Evolutionary conservation across 2,888 invertebrate species (phyloP).

Genomic region (Pachydiplax longipennis): DNA sequence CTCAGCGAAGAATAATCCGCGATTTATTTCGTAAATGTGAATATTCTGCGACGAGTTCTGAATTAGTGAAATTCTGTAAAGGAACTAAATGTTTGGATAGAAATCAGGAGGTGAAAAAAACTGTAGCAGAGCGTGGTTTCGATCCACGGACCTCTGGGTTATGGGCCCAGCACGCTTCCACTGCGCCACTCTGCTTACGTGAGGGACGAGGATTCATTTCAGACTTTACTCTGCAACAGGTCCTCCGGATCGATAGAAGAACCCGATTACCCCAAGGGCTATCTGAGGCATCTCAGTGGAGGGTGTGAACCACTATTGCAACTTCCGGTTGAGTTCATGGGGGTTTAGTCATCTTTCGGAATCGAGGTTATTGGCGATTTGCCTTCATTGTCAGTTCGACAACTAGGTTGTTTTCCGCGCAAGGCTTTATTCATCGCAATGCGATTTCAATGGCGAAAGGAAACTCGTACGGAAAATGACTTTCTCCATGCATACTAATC

Average conservation of each 20-base stretch:
- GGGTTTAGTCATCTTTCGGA: not conserved
- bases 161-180: not conserved
- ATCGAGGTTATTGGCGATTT: not conserved
- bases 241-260: not conserved
- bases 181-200: not conserved
- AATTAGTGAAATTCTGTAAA: too few species aligned
- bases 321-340: not conserved
- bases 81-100: too few species aligned
- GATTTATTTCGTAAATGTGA: too few species aligned
- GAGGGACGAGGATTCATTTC: not conserved
- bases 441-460: too few species aligned
- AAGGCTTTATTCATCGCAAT: too few species aligned
- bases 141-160: slow-evolving; percentile 1
- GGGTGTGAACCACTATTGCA: not conserved
- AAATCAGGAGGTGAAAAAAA: not conserved
- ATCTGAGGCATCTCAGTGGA: not conserved
- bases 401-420: not conserved
- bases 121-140: not conserved
- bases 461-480: too few species aligned
- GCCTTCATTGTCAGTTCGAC: not conserved
- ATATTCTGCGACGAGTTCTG: too few species aligned
- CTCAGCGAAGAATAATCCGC: too few species aligned
- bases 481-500: too few species aligned
- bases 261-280: not conserved
- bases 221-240: not conserved